Percentiles rank a stretch among this genome's conserved stretches.
phyloP scores from a whole-genome alignment of 2,113 vertebrate genomes.

The Grammomys dolichurus region DNA sequence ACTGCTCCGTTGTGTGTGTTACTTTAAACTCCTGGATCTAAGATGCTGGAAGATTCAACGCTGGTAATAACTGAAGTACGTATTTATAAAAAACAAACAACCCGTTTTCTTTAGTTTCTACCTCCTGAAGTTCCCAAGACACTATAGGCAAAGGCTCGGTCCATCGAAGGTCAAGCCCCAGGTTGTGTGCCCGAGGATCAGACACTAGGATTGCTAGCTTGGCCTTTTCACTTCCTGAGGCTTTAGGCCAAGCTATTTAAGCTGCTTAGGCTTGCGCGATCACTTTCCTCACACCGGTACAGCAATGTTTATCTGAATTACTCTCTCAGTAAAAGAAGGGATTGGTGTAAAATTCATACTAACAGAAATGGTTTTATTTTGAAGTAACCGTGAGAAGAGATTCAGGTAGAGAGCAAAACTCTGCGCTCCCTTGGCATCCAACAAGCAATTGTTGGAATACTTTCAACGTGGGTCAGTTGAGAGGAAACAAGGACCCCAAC shows the following conservation, averaged over 20 bases:
- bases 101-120: neutral
- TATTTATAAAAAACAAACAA: neutral
- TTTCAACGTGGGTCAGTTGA: neutral
- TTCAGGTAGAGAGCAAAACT: neutral
- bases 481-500: neutral
- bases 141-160: neutral
- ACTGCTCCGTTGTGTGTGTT: neutral
- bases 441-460: neutral
- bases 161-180: neutral
- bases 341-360: neutral
- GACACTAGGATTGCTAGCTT: neutral
- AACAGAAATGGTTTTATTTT: constrained; percentile 1
- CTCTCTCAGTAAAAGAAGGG: neutral
- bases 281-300: neutral
- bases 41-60: neutral
- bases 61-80: neutral
- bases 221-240: neutral
- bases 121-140: neutral
- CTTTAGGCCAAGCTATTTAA: neutral
- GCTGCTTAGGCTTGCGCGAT: neutral
- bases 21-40: neutral
- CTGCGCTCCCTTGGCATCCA: neutral
- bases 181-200: neutral
- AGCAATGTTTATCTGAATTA: constrained; percentile 2
- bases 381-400: neutral